Base-by-base conservation (phyloP, 37 sponge, comb jelly and placozoan genomes). In the Aplysina aerophoba region DNA sequence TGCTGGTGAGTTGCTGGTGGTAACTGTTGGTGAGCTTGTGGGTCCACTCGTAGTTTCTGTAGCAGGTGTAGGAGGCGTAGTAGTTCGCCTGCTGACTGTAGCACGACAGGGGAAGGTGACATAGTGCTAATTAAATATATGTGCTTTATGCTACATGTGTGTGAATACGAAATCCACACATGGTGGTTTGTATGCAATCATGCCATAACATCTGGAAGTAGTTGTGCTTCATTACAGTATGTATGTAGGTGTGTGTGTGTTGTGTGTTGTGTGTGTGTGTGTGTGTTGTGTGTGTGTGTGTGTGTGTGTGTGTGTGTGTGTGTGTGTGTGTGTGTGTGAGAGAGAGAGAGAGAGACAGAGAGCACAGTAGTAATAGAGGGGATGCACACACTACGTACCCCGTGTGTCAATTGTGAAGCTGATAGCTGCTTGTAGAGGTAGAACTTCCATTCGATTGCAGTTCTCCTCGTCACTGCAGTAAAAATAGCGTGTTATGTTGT, bases 261-360 rank as follows among this genome's bases (percentile, higher is more conserved):
- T 38, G 15, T 22, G 4, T n/a, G 5, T 15, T 41, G 25, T 24
- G 25, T 68, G 25, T 34, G 15, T 68, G 69, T 68, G 25, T 68
- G 25, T 34, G 31, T 22, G 12, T 0, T 24, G 68, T 65, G 66
- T 25, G 57, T 79, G 79, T 40, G 50, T 36, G 77, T 27, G 64
- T 62, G 41, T 20, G 57, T 80, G 80, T 80, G 80, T 25, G 58
- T 80, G 80, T 80, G 80, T 54, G 57, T 59, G 59, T 20, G 37
- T 59, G 66, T 13, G 66, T 65, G 54, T 55, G 59, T 1, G 54
- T 72, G 36, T 69, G 73, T 0, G 71, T 63, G 54, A 14, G 64
- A 0, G 55, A 22, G 53, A 33, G 68, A 6, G 81, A 5, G 58
- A 55, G 80, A 5, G 80, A 50, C 15, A 25, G 35, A 27, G 66